Conservation (phyloP, 2,113 vertebrate species). For the Microcebus tavaratra region DNA sequence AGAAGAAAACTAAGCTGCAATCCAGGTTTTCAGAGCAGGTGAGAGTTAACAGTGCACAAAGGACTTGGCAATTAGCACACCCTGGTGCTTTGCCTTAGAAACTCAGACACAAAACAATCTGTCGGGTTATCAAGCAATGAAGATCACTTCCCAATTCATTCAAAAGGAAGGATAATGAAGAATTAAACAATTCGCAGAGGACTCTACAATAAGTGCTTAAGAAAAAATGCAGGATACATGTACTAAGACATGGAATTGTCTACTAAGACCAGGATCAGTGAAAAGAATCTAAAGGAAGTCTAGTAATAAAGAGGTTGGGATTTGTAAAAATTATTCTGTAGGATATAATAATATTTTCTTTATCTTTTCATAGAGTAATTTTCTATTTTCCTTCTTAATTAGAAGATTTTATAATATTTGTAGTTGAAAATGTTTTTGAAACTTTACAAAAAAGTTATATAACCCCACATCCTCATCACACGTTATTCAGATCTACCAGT, state of each 20-base stretch:
- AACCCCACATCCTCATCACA: not conserved
- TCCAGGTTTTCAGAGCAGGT: not conserved
- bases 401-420: not conserved
- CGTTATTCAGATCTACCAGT: not conserved
- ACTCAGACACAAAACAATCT: slow-evolving; percentile 38
- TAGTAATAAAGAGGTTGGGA: not conserved
- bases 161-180: slow-evolving; percentile 16
- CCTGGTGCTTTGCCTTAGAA: not conserved
- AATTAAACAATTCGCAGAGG: not conserved
- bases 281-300: not conserved
- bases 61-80: slow-evolving; percentile 7
- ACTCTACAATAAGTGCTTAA: not conserved
- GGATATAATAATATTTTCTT: not conserved
- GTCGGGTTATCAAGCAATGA: not conserved
- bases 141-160: slow-evolving; percentile 23
- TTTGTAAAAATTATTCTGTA: not conserved
- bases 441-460: not conserved
- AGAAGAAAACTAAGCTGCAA: not conserved
- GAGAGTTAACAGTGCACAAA: not conserved
- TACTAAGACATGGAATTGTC: not conserved
- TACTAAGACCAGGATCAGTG: not conserved
- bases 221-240: not conserved
- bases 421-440: not conserved
- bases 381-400: not conserved
- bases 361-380: not conserved